A percentile compares a stretch with the other conserved stretches of the same genome.
These are phyloP conservation scores for Oplegnathus fasciatus DNA, from an alignment of 2,113 vertebrate species.

Conservation along the genomic window DNA sequence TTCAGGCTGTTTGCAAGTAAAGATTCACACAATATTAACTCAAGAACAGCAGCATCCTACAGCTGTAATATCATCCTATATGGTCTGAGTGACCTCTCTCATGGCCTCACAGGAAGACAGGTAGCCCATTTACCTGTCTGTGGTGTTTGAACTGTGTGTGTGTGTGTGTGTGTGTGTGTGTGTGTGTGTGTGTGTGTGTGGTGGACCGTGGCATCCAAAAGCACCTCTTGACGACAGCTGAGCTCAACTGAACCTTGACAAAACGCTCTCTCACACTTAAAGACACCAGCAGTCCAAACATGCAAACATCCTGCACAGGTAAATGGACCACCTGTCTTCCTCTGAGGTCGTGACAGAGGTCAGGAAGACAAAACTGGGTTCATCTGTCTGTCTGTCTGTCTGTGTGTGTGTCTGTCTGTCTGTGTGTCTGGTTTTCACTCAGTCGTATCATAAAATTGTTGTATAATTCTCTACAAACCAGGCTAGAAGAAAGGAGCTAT, in stretches of 20 bases:
- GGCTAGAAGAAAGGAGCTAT: too few relatives aligned
- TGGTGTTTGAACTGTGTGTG: neutral
- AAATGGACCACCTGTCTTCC: conserved; percentile 15
- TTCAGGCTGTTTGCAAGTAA: neutral
- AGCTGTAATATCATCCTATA: neutral
- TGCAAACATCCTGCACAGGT: conserved; percentile 30
- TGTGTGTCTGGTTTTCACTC: neutral
- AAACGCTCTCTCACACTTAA: conserved; percentile 4
- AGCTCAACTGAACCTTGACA: conserved; percentile 11
- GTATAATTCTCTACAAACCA: too few relatives aligned
- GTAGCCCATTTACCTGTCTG: conserved; percentile 28
- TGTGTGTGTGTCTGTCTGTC: too few relatives aligned
- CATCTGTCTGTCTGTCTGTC: too few relatives aligned
- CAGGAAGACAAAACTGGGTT: neutral
- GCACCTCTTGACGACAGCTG: neutral
- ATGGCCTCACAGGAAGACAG: conserved; percentile 37
- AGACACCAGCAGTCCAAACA: conserved; percentile 11
- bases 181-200: neutral
- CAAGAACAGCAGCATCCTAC: too few relatives aligned
- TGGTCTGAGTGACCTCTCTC: conserved; percentile 20
- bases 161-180: conserved; percentile 15
- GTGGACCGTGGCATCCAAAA: neutral
- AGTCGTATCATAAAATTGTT: neutral
- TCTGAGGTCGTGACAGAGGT: conserved; percentile 20
- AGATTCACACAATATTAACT: neutral